phyloP scores from a whole-genome alignment of 2,888 invertebrate genomes.

The Sepiola atlantica region DNA sequence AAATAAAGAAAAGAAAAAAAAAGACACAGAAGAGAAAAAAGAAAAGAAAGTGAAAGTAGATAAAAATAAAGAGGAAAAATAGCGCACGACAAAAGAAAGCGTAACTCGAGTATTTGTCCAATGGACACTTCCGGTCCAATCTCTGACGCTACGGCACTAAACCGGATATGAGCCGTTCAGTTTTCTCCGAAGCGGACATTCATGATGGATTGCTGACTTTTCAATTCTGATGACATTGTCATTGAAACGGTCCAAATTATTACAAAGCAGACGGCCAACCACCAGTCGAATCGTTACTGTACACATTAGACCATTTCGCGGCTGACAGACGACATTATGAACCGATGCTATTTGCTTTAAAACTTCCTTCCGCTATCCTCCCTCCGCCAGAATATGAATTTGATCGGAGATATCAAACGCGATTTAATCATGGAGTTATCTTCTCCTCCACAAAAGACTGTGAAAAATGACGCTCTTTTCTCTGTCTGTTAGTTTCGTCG shows the following conservation, averaged over 20 bases:
- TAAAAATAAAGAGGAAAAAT: neutral
- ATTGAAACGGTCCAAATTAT: neutral
- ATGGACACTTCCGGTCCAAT: neutral
- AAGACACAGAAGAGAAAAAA: neutral
- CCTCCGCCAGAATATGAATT: neutral
- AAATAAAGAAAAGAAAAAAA: neutral
- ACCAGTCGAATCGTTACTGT: neutral
- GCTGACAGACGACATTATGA: neutral
- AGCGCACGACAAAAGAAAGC: neutral
- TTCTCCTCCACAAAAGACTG: neutral
- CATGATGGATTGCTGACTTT: neutral
- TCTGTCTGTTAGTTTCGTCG: neutral
- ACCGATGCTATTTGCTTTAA: neutral
- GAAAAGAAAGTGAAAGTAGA: neutral
- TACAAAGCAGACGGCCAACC: neutral
- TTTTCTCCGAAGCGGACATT: neutral
- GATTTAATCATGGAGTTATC: neutral
- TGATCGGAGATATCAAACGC: neutral
- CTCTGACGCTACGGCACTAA: neutral
- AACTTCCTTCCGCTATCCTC: neutral
- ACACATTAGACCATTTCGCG: neutral
- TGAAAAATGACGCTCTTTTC: neutral
- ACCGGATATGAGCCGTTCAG: neutral
- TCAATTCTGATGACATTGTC: neutral
- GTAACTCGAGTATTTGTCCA: neutral